Percentiles rank a stretch among this genome's conserved stretches.
These are phyloP conservation scores for Synanthedon tipuliformis DNA, from an alignment of 2,888 invertebrate species.

Conservation along the genomic window DNA sequence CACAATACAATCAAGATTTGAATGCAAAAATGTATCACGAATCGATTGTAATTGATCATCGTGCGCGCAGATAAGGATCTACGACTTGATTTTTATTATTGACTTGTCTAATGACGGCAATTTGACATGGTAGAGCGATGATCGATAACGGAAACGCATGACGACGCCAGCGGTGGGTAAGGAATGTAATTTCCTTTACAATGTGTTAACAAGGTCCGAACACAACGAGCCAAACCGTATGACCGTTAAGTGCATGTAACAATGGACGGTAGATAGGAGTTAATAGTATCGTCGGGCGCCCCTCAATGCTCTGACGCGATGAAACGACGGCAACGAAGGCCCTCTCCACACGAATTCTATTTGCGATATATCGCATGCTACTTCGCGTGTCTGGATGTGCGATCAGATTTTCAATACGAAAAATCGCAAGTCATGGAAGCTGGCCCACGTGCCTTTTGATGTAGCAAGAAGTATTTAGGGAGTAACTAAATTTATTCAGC, in stretches of 20 bases:
- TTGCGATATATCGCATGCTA: too few species aligned
- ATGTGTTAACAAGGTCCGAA: slow-evolving; percentile 64
- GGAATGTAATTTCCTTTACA: slow-evolving; percentile 67
- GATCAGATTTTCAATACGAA: too few species aligned
- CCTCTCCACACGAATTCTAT: too few species aligned
- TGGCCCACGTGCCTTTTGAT: too few species aligned
- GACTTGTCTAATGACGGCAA: slow-evolving; percentile 47
- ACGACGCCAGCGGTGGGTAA: slow-evolving; percentile 50
- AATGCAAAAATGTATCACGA: not conserved
- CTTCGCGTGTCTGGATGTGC: too few species aligned
- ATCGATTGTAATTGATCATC: not conserved
- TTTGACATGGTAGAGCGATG: slow-evolving; percentile 52
- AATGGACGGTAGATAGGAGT: slow-evolving; percentile 44
- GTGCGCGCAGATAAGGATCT: not conserved
- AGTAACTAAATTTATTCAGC: too few species aligned
- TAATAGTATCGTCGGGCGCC: slow-evolving; percentile 46
- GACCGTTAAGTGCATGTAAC: slow-evolving; percentile 66
- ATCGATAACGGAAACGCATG: slow-evolving; percentile 58
- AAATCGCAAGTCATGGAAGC: too few species aligned
- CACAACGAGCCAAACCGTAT: slow-evolving; percentile 43
- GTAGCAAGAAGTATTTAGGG: too few species aligned
- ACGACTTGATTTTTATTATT: slow-evolving; percentile 21
- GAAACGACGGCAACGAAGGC: too few species aligned
- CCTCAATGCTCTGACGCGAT: slow-evolving; percentile 16
- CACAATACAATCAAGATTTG: not conserved